Conservation (phyloP, 2,113 vertebrate genomes). For the Verasper variegatus region DNA sequence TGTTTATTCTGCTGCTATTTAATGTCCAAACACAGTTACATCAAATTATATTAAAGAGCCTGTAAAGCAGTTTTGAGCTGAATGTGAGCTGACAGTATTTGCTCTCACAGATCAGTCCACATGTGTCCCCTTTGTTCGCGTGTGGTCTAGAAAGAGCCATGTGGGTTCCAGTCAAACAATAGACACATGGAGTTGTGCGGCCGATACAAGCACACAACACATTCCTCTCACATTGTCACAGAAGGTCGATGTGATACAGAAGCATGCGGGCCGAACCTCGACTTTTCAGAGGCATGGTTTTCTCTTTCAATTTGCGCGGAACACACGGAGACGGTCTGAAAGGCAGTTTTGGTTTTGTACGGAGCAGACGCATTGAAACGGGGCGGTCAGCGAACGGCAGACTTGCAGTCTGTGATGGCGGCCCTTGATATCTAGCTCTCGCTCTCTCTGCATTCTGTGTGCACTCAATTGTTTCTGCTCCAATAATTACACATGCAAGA, state of each 20-base stretch:
- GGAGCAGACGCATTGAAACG: conserved; percentile 6
- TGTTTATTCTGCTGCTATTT: background rate
- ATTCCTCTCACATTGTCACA: conserved; percentile 7
- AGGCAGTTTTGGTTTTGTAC: background rate
- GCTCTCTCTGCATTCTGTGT: conserved; percentile 57
- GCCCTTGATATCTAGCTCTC: conserved; percentile 34
- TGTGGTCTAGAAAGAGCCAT: conserved; percentile 41
- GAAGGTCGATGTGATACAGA: background rate
- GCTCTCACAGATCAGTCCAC: conserved; percentile 26
- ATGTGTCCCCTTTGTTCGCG: conserved; percentile 45
- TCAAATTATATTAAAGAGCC: background rate
- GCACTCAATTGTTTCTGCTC: conserved; percentile 78
- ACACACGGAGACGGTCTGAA: background rate
- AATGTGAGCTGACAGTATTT: background rate
- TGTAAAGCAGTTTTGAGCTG: background rate
- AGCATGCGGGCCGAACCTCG: background rate
- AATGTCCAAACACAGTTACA: background rate
- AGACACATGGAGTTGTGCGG: background rate
- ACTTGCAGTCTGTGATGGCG: conserved; percentile 14
- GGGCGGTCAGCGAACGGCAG: background rate
- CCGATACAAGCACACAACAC: background rate
- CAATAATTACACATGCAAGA: conserved; percentile 75
- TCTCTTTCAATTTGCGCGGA: background rate
- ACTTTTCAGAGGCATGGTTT: conserved; percentile 7
- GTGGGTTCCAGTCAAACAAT: conserved; percentile 35